These are phyloP conservation scores for Microchrysa polita DNA, from an alignment of 2,888 invertebrate genomes.

Conservation along the genomic window DNA sequence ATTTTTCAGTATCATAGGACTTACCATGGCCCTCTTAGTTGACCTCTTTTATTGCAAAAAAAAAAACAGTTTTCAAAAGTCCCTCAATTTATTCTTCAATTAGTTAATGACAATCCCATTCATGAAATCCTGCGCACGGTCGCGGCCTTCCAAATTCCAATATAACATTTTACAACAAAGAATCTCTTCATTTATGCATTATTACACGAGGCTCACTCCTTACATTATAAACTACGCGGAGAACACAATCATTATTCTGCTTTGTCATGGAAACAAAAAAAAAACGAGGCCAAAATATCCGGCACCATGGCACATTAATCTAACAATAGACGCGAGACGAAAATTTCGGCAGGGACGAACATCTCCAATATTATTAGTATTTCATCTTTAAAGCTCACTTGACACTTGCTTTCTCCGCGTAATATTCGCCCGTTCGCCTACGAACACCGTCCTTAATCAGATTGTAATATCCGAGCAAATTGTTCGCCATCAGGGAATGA, in stretches of 20 bases:
- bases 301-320: background rate
- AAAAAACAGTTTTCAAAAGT: no score
- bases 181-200: no score
- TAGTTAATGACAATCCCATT: no score
- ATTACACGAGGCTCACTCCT: no score
- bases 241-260: background rate
- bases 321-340: background rate
- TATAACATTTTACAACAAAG: no score
- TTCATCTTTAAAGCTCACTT: constrained; percentile 38
- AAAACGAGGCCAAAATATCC: background rate
- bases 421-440: background rate
- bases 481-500: constrained; percentile 8
- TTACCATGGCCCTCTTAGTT: no score
- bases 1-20: no score
- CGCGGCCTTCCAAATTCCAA: no score
- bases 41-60: no score
- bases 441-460: constrained; percentile 29
- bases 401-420: background rate
- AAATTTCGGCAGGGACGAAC: constrained; percentile 13
- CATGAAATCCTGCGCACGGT: no score
- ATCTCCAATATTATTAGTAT: constrained; percentile 19
- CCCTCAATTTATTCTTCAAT: no score
- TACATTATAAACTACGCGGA: no score
- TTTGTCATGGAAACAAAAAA: background rate
- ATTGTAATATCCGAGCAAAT: constrained; percentile 26